Conservation (phyloP, 1,140 invertebrate species). For the Bombus difficillimus region DNA sequence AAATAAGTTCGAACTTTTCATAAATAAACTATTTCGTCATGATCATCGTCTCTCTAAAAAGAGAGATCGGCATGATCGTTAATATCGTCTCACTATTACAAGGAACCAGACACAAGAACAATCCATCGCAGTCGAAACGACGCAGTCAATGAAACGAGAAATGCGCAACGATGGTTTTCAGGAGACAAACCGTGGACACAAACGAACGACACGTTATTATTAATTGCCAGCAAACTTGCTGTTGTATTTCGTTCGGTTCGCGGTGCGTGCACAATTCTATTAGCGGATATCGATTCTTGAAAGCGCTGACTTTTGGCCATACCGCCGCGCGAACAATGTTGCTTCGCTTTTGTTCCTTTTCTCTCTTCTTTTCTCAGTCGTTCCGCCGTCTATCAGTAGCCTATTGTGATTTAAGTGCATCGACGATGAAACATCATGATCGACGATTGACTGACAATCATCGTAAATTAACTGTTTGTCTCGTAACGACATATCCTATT, state of each 20-base stretch:
- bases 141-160: constrained; percentile 26
- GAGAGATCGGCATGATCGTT: no score
- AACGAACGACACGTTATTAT: constrained; percentile 51
- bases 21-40: no score
- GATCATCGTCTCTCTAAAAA: no score
- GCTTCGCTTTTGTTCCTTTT: not conserved
- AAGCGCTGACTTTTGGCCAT: constrained; percentile 50
- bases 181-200: constrained; percentile 21
- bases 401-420: not conserved
- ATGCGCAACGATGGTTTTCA: constrained; percentile 49
- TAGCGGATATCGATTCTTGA: constrained; percentile 61
- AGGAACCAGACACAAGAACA: not conserved
- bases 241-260: constrained; percentile 51
- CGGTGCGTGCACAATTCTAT: constrained; percentile 55
- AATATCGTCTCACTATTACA: no score
- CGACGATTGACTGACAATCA: not conserved
- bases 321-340: constrained; percentile 19
- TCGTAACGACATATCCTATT: not conserved
- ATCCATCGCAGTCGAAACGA: not conserved
- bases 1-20: no score
- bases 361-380: not conserved
- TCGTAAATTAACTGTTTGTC: not conserved
- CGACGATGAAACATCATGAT: not conserved
- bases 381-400: not conserved
- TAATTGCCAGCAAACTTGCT: constrained; percentile 57